Evolutionary conservation across 2,888 invertebrate species (phyloP), one percentile per base, ranked within the genome.

Genomic region (Machimus rusticus): DNA sequence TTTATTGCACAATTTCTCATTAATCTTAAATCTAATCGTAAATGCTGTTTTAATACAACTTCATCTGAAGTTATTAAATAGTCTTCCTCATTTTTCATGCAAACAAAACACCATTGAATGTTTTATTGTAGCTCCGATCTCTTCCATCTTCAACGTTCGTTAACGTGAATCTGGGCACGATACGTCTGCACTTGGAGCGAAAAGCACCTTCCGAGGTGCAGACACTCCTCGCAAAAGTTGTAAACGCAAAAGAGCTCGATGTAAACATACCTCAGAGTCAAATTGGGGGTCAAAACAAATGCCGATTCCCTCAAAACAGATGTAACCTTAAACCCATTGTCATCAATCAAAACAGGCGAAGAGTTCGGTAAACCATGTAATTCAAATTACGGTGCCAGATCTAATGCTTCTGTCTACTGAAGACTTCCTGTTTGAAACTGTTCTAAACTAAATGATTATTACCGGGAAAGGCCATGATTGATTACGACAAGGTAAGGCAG

Each of bases 271-370:
- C 66, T 66, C 66, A 8, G 19, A 66, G 23, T 66, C 66, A 66
- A 28, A 28, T 19, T 66, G 19, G 28, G 66, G 66, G 23, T 66
- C 66, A 66, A 66, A 66, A 66, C 66, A 66, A 66, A 66, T 28
- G 66, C 28, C 23, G 28, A 12, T 66, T 66, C 66, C 23, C 28
- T 66, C 66, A 66, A 66, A 66, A 78, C 39, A 78, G 31, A 79
- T 51, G 31, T 79, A 51, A 79, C 79, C 51, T 79, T 79, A 79
- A 55, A 79, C 55, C 79, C 28, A 79, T 79, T 79, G 79, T 79
- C 79, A 79, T 79, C 51, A 79, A 79, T 79, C 79, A 51, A 46
- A 9, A 79, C 79, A 46, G 55, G 55, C n/a, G 51, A 43, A 39
- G 51, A 79, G 79, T 46, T 46, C 51, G 51, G 79, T 51, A 79